Base-by-base conservation (phyloP, 1,140 invertebrate species). In the Cydia strobilella region DNA sequence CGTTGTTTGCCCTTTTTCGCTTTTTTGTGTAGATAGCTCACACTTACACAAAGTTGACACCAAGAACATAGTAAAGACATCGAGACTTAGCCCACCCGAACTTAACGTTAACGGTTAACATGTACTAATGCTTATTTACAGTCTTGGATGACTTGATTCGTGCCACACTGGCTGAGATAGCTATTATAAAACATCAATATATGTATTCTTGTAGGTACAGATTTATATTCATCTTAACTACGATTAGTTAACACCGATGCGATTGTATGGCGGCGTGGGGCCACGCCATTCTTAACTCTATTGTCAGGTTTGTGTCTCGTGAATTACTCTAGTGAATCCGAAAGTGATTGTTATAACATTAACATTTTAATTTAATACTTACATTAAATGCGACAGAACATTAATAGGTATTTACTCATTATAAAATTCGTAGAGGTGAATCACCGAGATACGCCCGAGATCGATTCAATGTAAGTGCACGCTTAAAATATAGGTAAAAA, bases 401-500 rank as follows among this genome's bases (percentile, higher is more conserved):
- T 83, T 79, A 76, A 83, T 80, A n/a, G n/a, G n/a, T n/a, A 82
- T 83, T 78, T 84, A 80, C 78, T 88, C 80, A 84, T 79, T 82
- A 86, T 83, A 80, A 90, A 90, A 90, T 90, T 90, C 90, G 90
- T 89, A 86, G 76, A 82, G 74, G 81, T 82, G 82, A 82, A 79
- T 78, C 74, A 76, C 74, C 81, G 79, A 84, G 76, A 77, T 76
- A 73, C 71, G 66, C 77, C 75, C 77, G 79, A 72, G 74, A 75
- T 75, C 59, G 76, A 78, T 75, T 76, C 76, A 80, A 81, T 77
- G 63, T 84, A 83, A 87, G 88, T 88, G 86, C 90, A 85, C 74
- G 73, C 86, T 90, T 87, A 90, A 86, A 82, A 86, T 85, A 85
- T 83, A n/a, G n/a, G n/a, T n/a, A 86, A 84, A 84, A 87, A 87